Evolutionary conservation across 2,797 vertebrate genomes (phyloP).

Genomic region (Clarias laeviceps): DNA sequence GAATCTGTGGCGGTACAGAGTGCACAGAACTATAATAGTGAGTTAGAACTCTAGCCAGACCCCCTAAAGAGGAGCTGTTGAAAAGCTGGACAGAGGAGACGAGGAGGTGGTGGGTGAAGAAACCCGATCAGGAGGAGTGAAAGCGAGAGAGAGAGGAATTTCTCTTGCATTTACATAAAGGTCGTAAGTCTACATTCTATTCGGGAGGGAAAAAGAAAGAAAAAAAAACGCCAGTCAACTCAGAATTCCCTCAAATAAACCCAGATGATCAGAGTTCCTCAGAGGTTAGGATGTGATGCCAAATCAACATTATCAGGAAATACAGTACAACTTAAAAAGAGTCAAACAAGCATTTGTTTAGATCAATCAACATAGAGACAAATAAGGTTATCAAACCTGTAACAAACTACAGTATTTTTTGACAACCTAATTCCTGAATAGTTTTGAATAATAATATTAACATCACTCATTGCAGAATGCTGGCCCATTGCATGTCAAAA

Average conservation of each 20-base stretch:
- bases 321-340: neutral
- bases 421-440: no score
- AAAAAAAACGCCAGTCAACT: neutral
- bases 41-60: constrained; percentile 11
- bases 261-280: neutral
- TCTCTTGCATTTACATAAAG: neutral
- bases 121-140: neutral
- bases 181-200: neutral
- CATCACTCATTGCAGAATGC: neutral
- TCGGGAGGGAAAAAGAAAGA: no score
- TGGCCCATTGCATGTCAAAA: neutral
- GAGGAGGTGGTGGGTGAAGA: neutral
- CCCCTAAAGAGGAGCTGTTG: constrained; percentile 17
- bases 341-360: neutral
- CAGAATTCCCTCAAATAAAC: neutral
- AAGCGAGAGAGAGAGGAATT: neutral
- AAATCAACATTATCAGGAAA: neutral
- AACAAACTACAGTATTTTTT: neutral
- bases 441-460: no score
- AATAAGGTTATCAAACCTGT: neutral
- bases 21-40: neutral
- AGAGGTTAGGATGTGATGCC: neutral
- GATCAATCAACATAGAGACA: neutral
- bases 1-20: neutral
- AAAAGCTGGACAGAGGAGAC: constrained; percentile 12